Base-by-base conservation (phyloP, 2,797 vertebrate species). In the Brotula barbata region DNA sequence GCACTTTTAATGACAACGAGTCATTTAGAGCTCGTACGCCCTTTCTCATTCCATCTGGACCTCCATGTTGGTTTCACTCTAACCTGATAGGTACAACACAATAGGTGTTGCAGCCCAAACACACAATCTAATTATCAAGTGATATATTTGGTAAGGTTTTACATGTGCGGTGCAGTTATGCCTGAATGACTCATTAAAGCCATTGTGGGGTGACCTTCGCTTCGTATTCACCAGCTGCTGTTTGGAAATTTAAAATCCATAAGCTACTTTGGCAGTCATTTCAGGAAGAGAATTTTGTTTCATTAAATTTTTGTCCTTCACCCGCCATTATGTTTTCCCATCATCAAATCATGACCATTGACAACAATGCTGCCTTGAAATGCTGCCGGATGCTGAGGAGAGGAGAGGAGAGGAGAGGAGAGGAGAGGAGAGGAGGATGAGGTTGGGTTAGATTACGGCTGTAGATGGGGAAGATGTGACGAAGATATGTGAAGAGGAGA, bases 281-380 rank as follows among this genome's bases (percentile, higher is more conserved):
- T 58, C 33, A 64, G 55, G 61, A 61, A 73, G 53, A 61, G 8
- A 16, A 40, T 56, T 66, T 64, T 40, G 52, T 68, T 65, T 63
- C 56, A 62, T 74, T 61, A 64, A 70, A 60, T 6, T 48, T 48
- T 20, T 65, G 52, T 73, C 70, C 66, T 68, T 78, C 65, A 67
- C 40, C 33, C 58, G n/a, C 46, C 55, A 63, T 82, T 72, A 73
- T 46, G 49, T 67, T 59, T 53, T 58, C 51, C 22, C 46, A 46
- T 49, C 67, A 54, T 63, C 58, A 75, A 55, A 25, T 16, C 46
- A 58, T 66, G 58, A 51, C 21, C 8, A 54, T 45, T 52, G 34
- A 56, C 49, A 49, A n/a, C 53, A 73, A n/a, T 53, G 17, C 55
- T 14, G 19, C 17, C 14, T 23, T 22, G 25, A 25, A 23, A 46